Evolutionary conservation across 2,888 invertebrate species (phyloP), one percentile per base, ranked within the genome.

Genomic region (Teleogryllus oceanicus): DNA sequence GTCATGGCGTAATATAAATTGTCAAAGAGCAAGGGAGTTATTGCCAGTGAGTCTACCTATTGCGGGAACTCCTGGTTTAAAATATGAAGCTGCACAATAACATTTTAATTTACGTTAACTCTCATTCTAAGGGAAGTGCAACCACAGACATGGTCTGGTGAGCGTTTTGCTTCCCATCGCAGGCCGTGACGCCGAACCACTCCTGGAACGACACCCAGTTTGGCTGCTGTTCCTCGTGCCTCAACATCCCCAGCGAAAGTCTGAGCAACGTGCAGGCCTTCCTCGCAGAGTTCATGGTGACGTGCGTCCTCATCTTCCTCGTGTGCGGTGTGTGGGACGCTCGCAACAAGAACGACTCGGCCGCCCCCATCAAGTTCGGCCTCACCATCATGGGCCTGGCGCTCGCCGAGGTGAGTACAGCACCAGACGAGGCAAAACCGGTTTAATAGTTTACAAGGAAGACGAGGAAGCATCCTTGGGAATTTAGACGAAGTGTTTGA

Each of bases 241-340:
- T 49, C 18, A 87, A 86, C 2, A 81, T 83, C 49, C 81, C 87
- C 2, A 83, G 85, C 82, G 1, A 51, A 0, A 80, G 84, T 0
- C 80, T 88, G 2, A 83, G 85, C 0, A 80, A 83, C 2, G 83
- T 85, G 12, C 86, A 87, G 80, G 88, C 87, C 2, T 82, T 88
- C 10, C 78, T 87, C 3, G 81, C 86, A 13, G 89, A 89, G 81
- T 84, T 85, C 4, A 82, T 87, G 49, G 84, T 86, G 8, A 88
- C 88, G 0, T 85, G 84, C 1, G 84, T 88, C 49, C 84, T 89
- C 50, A 85, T 87, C 83, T 81, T 88, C 51, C 84, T 87, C 2
- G 86, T 87, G 2, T 87, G 88, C 82, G 85, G 86, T 11, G 84
- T 87, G 8, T 87, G 87, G 86, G 89, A 89, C 82, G 81, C 81